Base-by-base conservation (phyloP, 2,113 vertebrate genomes). In the Petrocephalus microphthalmus region DNA sequence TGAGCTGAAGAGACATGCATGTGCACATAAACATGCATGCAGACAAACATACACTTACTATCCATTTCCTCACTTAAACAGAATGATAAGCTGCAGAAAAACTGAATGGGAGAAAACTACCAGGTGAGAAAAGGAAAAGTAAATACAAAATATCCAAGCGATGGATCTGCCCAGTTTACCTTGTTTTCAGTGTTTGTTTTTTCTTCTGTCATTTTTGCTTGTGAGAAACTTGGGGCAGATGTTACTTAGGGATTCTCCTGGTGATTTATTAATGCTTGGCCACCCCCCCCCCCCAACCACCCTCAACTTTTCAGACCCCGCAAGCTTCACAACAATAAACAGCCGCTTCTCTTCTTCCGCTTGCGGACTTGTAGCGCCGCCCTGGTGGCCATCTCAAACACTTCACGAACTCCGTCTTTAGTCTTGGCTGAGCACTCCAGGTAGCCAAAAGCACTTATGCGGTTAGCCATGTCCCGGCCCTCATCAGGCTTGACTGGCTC, bases 351-450 rank as follows among this genome's bases (percentile, higher is more conserved):
- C 95, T 95, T 97, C 94, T 96, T 98, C 84, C 96, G 97, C 95
- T 99, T 99, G 52, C 97, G 96, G 42, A 99, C 98, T 94, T 99
- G 98, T 92, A 99, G 96, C 0, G 97, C 98, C 0, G 98, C 98
- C 0, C 98, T 95, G 20, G 98, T 99, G 90, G 98, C 98, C 98
- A 99, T 99, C 94, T 99, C 98, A 0, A 99, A 99, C 84, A 99
- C 98, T 91, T 99, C 98, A 91, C 98, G 95, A 89, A 99, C 98
- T 0, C 98, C 98, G 0, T 99, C 98, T 94, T 99, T 99, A 3
- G 98, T 99, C 95, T 99, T 99, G 94, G 98, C 98, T 0, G 98
- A 99, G 92, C 98, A 99, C 94, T 99, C 98, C 0, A 99, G 95
- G 95, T 99, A 99, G 87, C 98, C 98, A 7, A 99, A 99, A 89